These are phyloP conservation scores for Darevskia mixta DNA, from an alignment of 2,797 vertebrate genomes.

Conservation along the genomic window DNA sequence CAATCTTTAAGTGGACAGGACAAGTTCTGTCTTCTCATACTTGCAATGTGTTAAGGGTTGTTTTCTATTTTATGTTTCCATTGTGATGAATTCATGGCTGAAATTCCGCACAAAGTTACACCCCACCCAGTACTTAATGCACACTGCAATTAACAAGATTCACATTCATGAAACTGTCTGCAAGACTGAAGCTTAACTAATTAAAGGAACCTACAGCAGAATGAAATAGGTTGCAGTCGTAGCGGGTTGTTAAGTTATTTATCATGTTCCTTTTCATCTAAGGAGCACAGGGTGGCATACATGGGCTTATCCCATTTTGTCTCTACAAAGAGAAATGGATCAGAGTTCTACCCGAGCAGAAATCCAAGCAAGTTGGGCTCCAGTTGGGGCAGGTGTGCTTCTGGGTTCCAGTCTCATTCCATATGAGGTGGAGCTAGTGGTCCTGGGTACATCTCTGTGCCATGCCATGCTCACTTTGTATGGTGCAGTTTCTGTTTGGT, in stretches of 20 bases:
- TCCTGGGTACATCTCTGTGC: not conserved
- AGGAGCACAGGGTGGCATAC: not conserved
- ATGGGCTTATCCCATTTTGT: not conserved
- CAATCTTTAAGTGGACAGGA: not conserved
- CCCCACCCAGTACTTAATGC: not conserved
- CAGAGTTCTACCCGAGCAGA: not conserved
- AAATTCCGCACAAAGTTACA: not conserved
- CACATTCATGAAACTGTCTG: not conserved
- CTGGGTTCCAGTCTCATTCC: not conserved
- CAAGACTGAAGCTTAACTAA: not conserved
- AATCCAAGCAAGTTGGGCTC: not conserved
- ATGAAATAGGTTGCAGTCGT: not conserved
- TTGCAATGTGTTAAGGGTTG: not conserved
- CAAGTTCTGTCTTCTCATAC: not conserved
- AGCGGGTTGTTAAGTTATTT: not conserved
- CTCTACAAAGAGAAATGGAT: not conserved
- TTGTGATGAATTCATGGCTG: not conserved
- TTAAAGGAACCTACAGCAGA: not conserved
- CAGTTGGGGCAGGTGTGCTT: not conserved
- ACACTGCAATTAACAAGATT: not conserved
- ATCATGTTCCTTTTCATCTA: not conserved
- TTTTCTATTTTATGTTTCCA: not conserved
- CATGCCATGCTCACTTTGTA: not conserved
- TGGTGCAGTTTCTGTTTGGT: no score
- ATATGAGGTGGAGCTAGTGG: not conserved